These are phyloP conservation scores for Amphibalanus amphitrite DNA, from an alignment of 1,140 invertebrate genomes.

Conservation along the genomic window DNA sequence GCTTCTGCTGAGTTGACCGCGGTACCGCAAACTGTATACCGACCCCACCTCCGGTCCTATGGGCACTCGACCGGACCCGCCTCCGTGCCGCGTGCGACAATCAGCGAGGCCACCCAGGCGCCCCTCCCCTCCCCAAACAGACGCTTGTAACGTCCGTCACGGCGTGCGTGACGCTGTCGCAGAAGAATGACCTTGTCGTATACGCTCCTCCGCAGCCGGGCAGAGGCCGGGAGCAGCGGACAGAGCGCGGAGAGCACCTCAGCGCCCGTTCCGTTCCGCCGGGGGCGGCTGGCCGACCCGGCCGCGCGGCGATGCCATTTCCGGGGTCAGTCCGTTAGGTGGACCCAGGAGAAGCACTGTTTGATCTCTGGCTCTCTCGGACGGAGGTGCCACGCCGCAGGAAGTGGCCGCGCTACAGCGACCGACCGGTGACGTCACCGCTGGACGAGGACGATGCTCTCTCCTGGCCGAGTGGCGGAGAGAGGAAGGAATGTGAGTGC, in stretches of 20 bases:
- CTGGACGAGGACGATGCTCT: not conserved
- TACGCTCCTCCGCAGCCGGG: not conserved
- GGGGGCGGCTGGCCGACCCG: too few species aligned
- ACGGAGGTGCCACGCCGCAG: not conserved
- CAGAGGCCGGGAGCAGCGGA: not conserved
- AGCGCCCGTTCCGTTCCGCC: too few species aligned
- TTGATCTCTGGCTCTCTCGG: not conserved
- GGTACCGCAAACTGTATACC: too few species aligned
- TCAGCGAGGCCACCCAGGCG: not conserved
- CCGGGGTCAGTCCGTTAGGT: constrained; percentile 1
- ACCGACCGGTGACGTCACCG: not conserved
- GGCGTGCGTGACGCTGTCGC: too few species aligned
- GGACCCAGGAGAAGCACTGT: not conserved
- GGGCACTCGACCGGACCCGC: too few species aligned
- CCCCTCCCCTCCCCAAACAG: not conserved
- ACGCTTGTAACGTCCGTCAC: not conserved
- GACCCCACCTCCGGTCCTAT: too few species aligned
- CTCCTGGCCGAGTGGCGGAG: too few species aligned
- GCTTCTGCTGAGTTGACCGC: too few species aligned
- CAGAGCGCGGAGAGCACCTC: not conserved
- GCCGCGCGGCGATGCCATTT: not conserved
- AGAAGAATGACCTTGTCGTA: not conserved
- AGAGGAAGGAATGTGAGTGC: not conserved
- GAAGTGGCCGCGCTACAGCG: too few species aligned
- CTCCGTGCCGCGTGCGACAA: not conserved